Percentiles rank a stretch among this genome's conserved stretches.
These are phyloP conservation scores for Sylvietta virens DNA, from an alignment of 2,113 vertebrate genomes.

Conservation along the genomic window DNA sequence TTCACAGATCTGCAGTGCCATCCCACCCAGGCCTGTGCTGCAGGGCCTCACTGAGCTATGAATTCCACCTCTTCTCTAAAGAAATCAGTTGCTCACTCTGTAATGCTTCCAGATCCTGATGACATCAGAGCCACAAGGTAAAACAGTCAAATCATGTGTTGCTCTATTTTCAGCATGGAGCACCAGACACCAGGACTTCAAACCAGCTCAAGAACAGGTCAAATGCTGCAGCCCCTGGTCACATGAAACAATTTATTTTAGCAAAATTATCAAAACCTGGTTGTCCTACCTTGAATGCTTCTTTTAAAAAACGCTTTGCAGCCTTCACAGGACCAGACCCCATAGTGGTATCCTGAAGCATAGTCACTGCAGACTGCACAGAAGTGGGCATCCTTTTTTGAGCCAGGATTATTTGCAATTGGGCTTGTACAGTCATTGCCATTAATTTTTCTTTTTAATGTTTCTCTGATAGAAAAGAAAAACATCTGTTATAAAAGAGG, in stretches of 20 bases:
- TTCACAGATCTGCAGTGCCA: neutral
- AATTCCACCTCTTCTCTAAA: neutral
- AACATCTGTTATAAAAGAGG: neutral
- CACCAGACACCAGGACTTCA: neutral
- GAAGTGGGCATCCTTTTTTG: slow-evolving; percentile 89
- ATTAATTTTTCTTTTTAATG: slow-evolving; percentile 70
- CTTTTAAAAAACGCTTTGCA: slow-evolving; percentile 99
- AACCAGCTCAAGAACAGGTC: neutral
- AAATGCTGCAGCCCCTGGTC: neutral
- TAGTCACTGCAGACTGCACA: slow-evolving; percentile 96
- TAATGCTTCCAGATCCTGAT: neutral
- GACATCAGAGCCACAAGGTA: neutral
- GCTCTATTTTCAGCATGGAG: neutral
- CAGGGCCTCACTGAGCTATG: neutral
- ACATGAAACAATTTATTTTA: neutral
- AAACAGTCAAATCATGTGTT: neutral
- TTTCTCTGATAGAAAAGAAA: slow-evolving; percentile 74
- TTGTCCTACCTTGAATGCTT: slow-evolving; percentile 92
- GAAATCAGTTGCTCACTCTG: neutral
- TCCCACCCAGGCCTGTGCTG: neutral
- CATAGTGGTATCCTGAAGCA: slow-evolving; percentile 99
- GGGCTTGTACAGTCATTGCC: slow-evolving; percentile 68
- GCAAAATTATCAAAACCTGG: neutral
- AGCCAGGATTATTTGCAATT: slow-evolving; percentile 59
- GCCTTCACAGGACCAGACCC: slow-evolving; percentile 98